phyloP scores from a whole-genome alignment of 1,140 invertebrate genomes.

The Campodea augens region DNA sequence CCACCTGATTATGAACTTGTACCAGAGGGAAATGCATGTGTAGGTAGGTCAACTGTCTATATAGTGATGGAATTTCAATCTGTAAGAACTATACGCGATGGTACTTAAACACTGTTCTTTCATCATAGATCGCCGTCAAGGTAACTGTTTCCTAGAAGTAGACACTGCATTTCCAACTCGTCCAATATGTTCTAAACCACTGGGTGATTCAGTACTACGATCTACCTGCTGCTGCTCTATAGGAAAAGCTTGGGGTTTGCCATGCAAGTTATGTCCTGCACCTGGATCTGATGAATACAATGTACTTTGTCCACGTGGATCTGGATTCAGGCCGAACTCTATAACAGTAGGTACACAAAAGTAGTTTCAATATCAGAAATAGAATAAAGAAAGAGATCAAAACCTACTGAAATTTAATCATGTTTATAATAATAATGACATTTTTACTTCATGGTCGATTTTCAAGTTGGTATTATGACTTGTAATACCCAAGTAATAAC shows the following conservation, averaged over 20 bases:
- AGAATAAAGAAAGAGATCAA: too few relatives aligned
- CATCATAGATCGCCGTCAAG: conserved; percentile 57
- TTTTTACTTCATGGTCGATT: too few relatives aligned
- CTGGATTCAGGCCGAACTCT: conserved; percentile 61
- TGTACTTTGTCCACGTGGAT: conserved; percentile 59
- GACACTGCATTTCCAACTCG: conserved; percentile 25
- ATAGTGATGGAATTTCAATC: not conserved
- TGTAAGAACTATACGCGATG: not conserved
- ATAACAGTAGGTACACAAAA: conserved; percentile 47
- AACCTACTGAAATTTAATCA: too few relatives aligned
- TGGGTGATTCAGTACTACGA: conserved; percentile 42
- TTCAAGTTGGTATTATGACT: too few relatives aligned
- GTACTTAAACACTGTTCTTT: not conserved
- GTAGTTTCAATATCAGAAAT: too few relatives aligned
- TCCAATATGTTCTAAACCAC: conserved; percentile 30
- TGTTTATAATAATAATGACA: too few relatives aligned
- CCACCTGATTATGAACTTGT: conserved; percentile 37
- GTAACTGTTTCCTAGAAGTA: conserved; percentile 50
- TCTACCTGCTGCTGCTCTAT: conserved; percentile 73
- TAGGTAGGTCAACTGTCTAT: conserved; percentile 30
- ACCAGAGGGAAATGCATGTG: conserved; percentile 42
- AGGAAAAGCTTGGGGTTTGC: conserved; percentile 62
- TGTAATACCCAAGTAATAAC: too few relatives aligned
- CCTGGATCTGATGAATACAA: conserved; percentile 48
- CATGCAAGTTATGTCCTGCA: conserved; percentile 59